Evolutionary conservation across 2,888 invertebrate genomes (phyloP), one percentile per base, ranked within the genome.

Genomic region (Ganaspis brasiliensis): DNA sequence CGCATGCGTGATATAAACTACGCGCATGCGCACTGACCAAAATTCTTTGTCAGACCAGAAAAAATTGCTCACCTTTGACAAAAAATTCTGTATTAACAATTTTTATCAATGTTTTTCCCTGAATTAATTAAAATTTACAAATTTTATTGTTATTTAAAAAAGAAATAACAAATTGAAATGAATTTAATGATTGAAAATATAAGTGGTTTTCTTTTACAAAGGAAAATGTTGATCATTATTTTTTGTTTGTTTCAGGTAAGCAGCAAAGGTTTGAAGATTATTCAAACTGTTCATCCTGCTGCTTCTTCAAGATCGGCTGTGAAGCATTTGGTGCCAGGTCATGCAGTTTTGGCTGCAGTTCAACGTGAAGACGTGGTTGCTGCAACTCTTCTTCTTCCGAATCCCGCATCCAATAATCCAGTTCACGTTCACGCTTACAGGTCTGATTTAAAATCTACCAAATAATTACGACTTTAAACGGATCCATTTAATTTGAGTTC

Each of bases 361-460:
- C 97, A 97, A 84, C 96, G 97, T 77, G 97, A 97, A 74, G 99
- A 99, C 89, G 95, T 98, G 56, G 98, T 99, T 59, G 97, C 98
- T 1, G 97, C 97, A 86, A 98, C 99, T 75, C 94, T 98, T 82
- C 93, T 99, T 63, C 94, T 99, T 0, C 98, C 97, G 91, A 99
- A 99, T 92, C 98, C 98, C 0, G 95, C 97, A 75, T 98, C 98
- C 9, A 96, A 97, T 84, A 97, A 98, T 90, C 98, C 98, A 0
- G 95, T 99, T 31, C 98, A 99, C 90, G 98, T 98, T 2, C 99
- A 99, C 91, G 98, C 98, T 73, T 99, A 95, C 90, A 90, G 91
- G 91, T 89, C 31, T 45, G 12, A 40, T 52, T 52, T 16, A n/a
- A 16, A 52, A 52, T 8, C 16, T 52, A 52, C 52, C 16, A 52